A percentile compares a stretch with the other conserved stretches of the same genome.
Conservation (phyloP, 2,113 vertebrate species). For the Cephalopterus ornatus region DNA sequence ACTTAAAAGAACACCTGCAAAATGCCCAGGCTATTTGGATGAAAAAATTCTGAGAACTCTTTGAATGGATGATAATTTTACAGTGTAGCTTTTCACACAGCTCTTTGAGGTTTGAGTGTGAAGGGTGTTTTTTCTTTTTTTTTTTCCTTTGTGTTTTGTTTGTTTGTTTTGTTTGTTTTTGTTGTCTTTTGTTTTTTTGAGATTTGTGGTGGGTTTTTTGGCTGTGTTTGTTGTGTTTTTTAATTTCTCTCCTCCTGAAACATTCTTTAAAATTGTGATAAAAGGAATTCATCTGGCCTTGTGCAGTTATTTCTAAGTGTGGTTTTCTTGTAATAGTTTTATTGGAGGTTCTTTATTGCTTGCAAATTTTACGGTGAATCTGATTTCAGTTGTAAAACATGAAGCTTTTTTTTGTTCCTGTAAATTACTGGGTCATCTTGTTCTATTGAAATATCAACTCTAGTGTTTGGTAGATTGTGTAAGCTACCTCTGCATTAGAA, state of each 20-base stretch:
- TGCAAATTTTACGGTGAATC: background rate
- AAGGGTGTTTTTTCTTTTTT: no score
- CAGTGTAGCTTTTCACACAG: background rate
- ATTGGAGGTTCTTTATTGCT: background rate
- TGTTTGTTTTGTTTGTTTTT: no score
- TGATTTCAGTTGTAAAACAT: background rate
- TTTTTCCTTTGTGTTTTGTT: no score
- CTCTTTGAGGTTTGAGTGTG: background rate
- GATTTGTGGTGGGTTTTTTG: background rate
- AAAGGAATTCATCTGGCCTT: background rate
- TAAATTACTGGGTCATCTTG: background rate
- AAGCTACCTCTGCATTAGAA: background rate
- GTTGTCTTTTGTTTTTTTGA: background rate
- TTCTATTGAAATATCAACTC: background rate
- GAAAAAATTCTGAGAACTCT: background rate
- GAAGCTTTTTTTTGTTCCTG: background rate
- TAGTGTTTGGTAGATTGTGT: background rate
- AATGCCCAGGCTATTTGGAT: background rate
- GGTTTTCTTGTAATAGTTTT: background rate
- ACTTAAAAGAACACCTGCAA: background rate
- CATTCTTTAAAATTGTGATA: background rate
- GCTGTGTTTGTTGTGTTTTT: no score
- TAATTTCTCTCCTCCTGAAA: background rate
- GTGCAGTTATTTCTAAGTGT: background rate
- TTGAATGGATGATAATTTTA: background rate